phyloP scores from a whole-genome alignment of 2,888 invertebrate genomes.

The Pristionchus mayeri region DNA sequence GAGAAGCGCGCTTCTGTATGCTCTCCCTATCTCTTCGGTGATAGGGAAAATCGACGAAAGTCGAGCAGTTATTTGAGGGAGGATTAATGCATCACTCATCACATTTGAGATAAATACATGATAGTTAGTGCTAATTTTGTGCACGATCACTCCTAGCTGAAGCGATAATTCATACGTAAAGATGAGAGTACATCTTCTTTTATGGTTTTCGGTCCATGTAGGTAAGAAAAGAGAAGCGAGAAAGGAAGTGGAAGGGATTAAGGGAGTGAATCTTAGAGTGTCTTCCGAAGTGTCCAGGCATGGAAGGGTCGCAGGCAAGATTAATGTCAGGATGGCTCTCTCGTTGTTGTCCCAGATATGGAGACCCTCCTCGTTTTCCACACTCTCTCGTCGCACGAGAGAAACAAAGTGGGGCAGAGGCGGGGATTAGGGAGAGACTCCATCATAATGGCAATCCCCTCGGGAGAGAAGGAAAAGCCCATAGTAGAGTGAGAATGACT shows the following conservation, averaged over 20 bases:
- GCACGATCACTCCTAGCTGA: too few relatives aligned
- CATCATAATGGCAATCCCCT: constrained; percentile 32
- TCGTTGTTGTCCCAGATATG: background rate
- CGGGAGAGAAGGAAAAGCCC: background rate
- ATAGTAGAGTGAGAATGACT: background rate
- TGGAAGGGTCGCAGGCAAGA: background rate
- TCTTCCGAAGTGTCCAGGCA: constrained; percentile 1
- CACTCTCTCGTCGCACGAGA: background rate
- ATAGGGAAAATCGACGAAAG: background rate
- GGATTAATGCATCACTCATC: background rate
- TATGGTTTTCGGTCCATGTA: too few relatives aligned
- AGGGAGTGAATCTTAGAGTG: background rate
- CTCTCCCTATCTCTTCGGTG: background rate
- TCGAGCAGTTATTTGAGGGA: background rate
- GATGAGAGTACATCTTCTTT: too few relatives aligned
- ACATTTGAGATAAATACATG: background rate
- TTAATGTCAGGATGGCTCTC: constrained; percentile 1
- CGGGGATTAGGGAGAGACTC: background rate
- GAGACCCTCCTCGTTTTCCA: background rate
- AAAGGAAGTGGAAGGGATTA: background rate
- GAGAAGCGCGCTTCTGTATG: background rate
- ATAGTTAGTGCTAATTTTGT: too few relatives aligned
- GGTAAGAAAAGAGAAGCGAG: background rate
- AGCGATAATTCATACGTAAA: too few relatives aligned
- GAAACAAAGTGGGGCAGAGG: background rate